phyloP scores from a whole-genome alignment of 1,140 invertebrate species.

The Aplysia californica region DNA sequence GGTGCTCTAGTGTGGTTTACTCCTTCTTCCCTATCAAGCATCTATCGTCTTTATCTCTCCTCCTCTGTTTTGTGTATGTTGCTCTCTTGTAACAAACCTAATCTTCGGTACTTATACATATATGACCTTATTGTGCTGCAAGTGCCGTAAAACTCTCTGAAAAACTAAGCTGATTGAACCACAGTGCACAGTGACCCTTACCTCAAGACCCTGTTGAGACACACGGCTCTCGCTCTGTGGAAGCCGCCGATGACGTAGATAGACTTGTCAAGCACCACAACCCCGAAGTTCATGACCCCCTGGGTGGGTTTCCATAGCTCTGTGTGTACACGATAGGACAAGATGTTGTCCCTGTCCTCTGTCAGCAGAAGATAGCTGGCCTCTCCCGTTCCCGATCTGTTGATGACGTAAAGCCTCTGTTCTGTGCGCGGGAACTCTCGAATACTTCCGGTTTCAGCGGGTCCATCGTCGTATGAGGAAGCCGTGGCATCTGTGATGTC shows the following conservation, averaged over 20 bases:
- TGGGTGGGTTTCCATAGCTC: constrained; percentile 43
- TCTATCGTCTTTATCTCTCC: no score
- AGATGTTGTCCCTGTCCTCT: constrained; percentile 26
- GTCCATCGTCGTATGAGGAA: constrained; percentile 22
- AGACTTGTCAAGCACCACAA: constrained; percentile 38
- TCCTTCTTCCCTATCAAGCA: no score
- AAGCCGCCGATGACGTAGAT: constrained; percentile 54
- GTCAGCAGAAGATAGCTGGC: constrained; percentile 40
- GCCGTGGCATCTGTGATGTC: constrained; percentile 20
- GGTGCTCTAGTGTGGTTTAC: no score
- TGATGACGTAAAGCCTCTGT: constrained; percentile 49
- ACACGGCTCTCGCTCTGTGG: constrained; percentile 31
- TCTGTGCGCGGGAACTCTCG: constrained; percentile 9
- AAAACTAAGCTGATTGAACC: no score
- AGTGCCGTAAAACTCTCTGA: no score
- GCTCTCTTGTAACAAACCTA: no score
- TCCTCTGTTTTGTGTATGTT: no score
- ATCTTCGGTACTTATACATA: no score
- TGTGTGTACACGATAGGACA: constrained; percentile 34
- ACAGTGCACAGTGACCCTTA: no score
- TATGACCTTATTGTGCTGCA: no score
- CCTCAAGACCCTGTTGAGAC: constrained; percentile 40
- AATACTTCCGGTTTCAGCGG: background rate
- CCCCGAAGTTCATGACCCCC: constrained; percentile 46
- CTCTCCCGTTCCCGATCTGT: constrained; percentile 45